Base-by-base conservation (phyloP, 2,797 vertebrate genomes). In the Crenuchus spilurus region DNA sequence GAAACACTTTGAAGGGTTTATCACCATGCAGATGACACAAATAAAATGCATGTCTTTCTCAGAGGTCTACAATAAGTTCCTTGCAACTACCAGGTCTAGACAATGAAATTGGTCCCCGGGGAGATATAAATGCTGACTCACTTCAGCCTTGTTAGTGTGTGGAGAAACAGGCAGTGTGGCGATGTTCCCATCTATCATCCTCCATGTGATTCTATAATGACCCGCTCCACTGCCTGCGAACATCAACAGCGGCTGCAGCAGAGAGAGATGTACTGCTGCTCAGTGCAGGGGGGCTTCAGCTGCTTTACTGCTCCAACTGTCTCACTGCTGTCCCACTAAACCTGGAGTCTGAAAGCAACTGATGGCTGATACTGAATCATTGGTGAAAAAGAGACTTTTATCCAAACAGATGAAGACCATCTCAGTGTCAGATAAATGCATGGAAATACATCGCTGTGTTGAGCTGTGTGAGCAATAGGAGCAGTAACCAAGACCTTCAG, bases 171-270 rank as follows among this genome's bases (percentile, higher is more conserved):
- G 58, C 76, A 58, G 39, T 37, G 69, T 48, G 24, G 60, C 73
- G 63, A 75, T 78, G 72, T 80, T 74, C 74, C 75, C 75, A 83
- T 83, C 80, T 69, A 81, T 83, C 82, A 83, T 79, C 63, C 62
- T 63, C 51, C 58, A 46, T 74, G 68, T 81, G 82, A 77, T 74
- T 81, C 63, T 67, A 57, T 81, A 80, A 83, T 81, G 75, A 80
- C 72, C 75, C 35, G 55, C 65, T 83, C 76, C 78, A 81, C 64
- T 49, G 82, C 68, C 72, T 60, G 55, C 16, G 30, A 66, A 70
- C 28, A 78, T 58, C 46, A 69, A 37, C 69, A 22, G 31, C 39
- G n/a, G 1, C 48, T 11, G 4, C 37, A 55, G 46, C 37, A 31
- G 10, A 41, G 11, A 42, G 14, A 6, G 22, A 37, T n/a, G n/a